phyloP scores from a whole-genome alignment of 2,113 vertebrate species.

The Monopterus albus region DNA sequence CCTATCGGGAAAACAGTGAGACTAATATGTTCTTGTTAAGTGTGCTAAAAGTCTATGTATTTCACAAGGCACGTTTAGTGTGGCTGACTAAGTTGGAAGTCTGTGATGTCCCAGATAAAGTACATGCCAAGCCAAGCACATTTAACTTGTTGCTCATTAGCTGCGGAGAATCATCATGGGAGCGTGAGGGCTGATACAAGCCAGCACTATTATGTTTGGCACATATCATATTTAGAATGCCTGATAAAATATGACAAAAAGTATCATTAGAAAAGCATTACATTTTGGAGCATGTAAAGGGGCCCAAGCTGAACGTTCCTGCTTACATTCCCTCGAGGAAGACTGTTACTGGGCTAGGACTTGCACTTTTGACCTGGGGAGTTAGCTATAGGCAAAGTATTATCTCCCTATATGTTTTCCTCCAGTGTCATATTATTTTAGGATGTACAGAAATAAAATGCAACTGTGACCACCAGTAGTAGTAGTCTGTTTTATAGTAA shows the following conservation, averaged over 20 bases:
- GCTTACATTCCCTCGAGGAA: background rate
- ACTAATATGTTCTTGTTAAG: slow-evolving; percentile 47
- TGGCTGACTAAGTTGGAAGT: slow-evolving; percentile 46
- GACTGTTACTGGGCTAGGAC: background rate
- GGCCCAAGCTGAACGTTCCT: background rate
- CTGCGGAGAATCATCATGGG: slow-evolving; percentile 8
- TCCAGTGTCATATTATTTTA: background rate
- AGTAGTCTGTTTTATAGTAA: slow-evolving; percentile 7
- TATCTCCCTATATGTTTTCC: background rate
- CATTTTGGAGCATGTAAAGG: background rate
- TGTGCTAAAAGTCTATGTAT: slow-evolving; percentile 23
- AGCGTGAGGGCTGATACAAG: background rate
- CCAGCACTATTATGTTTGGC: background rate
- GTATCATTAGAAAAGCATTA: background rate
- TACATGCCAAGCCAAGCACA: slow-evolving; percentile 38
- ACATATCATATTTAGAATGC: background rate
- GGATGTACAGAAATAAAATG: background rate
- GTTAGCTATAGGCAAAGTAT: slow-evolving; percentile 7
- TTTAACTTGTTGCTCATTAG: slow-evolving; percentile 21
- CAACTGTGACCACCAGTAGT: background rate
- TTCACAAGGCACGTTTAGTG: slow-evolving; percentile 41
- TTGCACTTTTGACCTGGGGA: slow-evolving; percentile 17
- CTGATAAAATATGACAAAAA: background rate
- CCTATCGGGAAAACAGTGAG: slow-evolving; percentile 63
- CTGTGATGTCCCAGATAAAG: slow-evolving; percentile 50